phyloP scores from a whole-genome alignment of 1,140 invertebrate species.

The Drosophila chauvacae region DNA sequence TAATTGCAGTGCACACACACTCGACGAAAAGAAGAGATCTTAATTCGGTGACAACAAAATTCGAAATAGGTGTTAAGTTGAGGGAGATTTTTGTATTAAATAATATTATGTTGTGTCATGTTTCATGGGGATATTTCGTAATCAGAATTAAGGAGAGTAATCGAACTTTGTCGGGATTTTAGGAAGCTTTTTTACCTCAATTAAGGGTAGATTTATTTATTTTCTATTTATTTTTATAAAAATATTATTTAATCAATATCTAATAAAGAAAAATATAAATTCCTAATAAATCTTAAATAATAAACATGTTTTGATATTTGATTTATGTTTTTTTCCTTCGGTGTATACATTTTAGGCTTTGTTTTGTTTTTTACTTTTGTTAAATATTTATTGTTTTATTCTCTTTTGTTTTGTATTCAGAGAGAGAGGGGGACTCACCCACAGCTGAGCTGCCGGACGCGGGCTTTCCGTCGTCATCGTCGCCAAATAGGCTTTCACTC shows the following conservation, averaged over 20 bases:
- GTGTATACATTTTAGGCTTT: slow-evolving; percentile 8
- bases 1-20: slow-evolving; percentile 46
- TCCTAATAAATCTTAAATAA: not conserved
- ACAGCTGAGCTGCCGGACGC: slow-evolving; percentile 48
- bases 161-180: not conserved
- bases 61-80: not conserved
- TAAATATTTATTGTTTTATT: slow-evolving; percentile 15
- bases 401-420: slow-evolving; percentile 14
- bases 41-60: not conserved
- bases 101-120: slow-evolving; percentile 13
- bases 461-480: slow-evolving; percentile 65
- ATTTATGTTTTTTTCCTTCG: not conserved
- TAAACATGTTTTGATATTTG: not conserved
- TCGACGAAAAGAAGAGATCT: slow-evolving; percentile 2
- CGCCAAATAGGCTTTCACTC: slow-evolving; percentile 78
- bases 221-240: too few species aligned
- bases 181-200: not conserved
- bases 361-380: slow-evolving; percentile 5
- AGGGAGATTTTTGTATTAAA: slow-evolving; percentile 6
- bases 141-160: not conserved
- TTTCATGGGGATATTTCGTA: not conserved
- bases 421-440: slow-evolving; percentile 57
- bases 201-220: not conserved
- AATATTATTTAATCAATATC: not conserved
- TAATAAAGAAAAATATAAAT: not conserved